Evolutionary conservation across 2,113 vertebrate species (phyloP).

Genomic region (Donacobius atricapilla): DNA sequence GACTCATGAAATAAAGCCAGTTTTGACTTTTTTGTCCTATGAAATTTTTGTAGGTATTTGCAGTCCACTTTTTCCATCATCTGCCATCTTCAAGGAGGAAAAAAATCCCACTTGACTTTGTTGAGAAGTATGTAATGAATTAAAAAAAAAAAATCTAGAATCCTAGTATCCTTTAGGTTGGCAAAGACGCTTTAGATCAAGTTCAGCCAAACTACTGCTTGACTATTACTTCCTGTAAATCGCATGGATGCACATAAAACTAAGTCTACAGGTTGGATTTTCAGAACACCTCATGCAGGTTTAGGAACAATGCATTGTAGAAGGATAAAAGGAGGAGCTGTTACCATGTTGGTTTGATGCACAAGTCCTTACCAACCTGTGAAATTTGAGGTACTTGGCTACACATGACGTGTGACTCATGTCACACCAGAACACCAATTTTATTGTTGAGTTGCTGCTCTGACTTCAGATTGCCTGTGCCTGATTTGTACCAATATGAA

Average conservation of each 20-base stretch:
- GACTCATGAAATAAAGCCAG: neutral
- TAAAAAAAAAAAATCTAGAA: neutral
- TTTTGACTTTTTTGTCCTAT: neutral
- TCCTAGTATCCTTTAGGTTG: neutral
- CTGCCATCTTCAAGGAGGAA: neutral
- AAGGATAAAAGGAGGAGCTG: neutral
- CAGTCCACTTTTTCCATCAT: neutral
- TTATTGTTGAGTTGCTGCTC: neutral
- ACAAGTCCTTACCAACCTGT: neutral
- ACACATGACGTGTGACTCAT: fast-evolving
- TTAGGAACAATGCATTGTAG: neutral
- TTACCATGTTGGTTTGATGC: neutral
- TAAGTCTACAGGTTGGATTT: neutral
- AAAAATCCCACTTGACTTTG: neutral
- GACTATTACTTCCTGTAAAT: neutral
- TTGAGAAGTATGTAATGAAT: neutral
- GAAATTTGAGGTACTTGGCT: neutral
- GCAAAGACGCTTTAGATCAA: neutral
- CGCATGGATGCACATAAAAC: neutral
- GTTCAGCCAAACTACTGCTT: neutral
- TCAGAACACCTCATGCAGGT: neutral
- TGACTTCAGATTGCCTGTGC: neutral
- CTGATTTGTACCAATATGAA: neutral
- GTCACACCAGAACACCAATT: neutral
- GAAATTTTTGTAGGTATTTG: neutral